Evolutionary conservation across 2,888 invertebrate species (phyloP).

Genomic region (Drosophila mettleri): DNA sequence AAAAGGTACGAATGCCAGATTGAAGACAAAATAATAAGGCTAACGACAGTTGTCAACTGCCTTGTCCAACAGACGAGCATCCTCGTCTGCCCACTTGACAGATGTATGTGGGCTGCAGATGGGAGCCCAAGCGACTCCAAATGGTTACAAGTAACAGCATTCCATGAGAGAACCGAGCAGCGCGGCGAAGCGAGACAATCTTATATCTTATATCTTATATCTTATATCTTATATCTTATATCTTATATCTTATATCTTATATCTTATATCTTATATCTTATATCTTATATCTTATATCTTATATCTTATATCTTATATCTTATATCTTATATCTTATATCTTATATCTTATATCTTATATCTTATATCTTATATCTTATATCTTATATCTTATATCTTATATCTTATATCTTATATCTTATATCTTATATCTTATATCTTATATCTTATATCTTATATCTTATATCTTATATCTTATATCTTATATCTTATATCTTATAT

Average conservation of each 20-base stretch:
- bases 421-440: no score
- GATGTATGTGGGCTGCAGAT: not conserved
- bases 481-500: no score
- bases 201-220: not conserved
- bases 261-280: not conserved
- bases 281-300: not conserved
- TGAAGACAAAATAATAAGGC: slow-evolving; percentile 8
- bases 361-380: not conserved
- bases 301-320: not conserved
- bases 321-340: not conserved
- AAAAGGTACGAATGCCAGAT: not conserved
- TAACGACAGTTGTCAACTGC: slow-evolving; percentile 18
- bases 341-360: not conserved
- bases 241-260: not conserved
- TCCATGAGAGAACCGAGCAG: no score
- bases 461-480: no score
- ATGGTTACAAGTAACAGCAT: not conserved
- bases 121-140: no score
- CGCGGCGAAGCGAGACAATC: no score
- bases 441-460: no score
- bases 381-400: not conserved
- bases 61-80: not conserved
- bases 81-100: not conserved
- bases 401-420: no score
- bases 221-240: not conserved